These are phyloP conservation scores for Julus scanicus DNA, from an alignment of 2,888 invertebrate species.

Conservation along the genomic window DNA sequence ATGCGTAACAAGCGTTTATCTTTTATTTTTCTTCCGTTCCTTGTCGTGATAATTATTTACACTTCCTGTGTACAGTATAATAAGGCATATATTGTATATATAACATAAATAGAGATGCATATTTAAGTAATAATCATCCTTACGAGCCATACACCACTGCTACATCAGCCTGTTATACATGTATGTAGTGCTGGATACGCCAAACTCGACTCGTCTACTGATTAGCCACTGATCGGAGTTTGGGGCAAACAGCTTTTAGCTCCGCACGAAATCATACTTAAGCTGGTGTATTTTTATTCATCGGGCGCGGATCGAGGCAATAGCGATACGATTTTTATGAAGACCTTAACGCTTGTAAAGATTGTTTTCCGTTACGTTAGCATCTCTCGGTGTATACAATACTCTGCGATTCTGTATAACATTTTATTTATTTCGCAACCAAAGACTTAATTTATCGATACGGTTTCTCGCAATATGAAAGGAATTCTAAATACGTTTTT, in stretches of 20 bases:
- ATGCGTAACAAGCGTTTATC: background rate
- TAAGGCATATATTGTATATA: conserved; percentile 30
- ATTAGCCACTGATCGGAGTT: background rate
- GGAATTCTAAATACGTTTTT: too few species aligned
- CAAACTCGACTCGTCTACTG: background rate
- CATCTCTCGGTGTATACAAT: background rate
- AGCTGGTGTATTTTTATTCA: background rate
- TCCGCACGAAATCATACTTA: background rate
- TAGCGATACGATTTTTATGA: conserved; percentile 18
- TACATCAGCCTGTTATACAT: background rate
- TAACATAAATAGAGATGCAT: conserved; percentile 40
- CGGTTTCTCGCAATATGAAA: too few species aligned
- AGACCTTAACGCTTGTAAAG: background rate
- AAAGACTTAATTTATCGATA: background rate
- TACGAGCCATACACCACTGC: background rate
- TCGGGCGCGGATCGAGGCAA: background rate
- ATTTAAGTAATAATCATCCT: conserved; percentile 39
- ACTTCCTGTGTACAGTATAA: conserved; percentile 5
- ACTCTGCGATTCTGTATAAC: background rate
- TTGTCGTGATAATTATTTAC: background rate
- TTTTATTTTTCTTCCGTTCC: background rate
- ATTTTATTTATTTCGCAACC: background rate
- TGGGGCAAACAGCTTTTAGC: background rate
- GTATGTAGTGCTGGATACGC: background rate
- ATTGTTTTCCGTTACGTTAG: background rate